Base-by-base conservation (phyloP, 2,797 vertebrate species). In the Lepus townsendii region DNA sequence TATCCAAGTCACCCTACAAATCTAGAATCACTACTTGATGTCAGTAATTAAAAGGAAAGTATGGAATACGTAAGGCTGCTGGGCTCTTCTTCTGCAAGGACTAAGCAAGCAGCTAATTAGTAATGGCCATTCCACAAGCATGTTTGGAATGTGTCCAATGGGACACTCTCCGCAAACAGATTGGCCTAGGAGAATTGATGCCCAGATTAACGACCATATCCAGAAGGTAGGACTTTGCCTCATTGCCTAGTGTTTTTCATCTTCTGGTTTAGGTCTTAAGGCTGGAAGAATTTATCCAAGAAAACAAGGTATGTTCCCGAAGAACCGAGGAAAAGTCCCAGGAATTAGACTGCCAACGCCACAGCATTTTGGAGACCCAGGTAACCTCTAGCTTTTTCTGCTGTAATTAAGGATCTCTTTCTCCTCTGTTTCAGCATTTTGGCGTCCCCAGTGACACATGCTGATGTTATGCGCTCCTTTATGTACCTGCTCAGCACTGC, bases 281-380 rank as follows among this genome's bases (percentile, higher is more conserved):
- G 50, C n/a, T 96, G 50, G 93, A 98, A 83, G 93, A 94, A 95
- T 96, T 97, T 83, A 97, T 97, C 96, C 95, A 94, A 16, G 80
- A 97, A 94, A 97, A 94, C 38, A 84, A 96, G 30, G 62, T n/a
- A 3, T 42, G 2, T 76, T 71, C 60, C 47, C 73, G 3, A 30
- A 95, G 76, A 95, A 88, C n/a, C 1, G 24, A 84, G 7, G 72
- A 94, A 62, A n/a, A 2, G 5, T 22, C 95, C 47, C 60, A 75
- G 63, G 89, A 96, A 76, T 47, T 19, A 76, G 57, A 85, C 62
- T n/a, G 27, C 54, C 87, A 24, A 16, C 50, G 0, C 32, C 8
- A 3, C 52, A 32, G 30, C 42, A 12, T 35, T 82, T 60, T 30
- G 8, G 91, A 96, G 66, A 90, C 83, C 63, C 75, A 97, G 93